phyloP scores from a whole-genome alignment of 1,140 invertebrate species.

The Diprion similis region DNA sequence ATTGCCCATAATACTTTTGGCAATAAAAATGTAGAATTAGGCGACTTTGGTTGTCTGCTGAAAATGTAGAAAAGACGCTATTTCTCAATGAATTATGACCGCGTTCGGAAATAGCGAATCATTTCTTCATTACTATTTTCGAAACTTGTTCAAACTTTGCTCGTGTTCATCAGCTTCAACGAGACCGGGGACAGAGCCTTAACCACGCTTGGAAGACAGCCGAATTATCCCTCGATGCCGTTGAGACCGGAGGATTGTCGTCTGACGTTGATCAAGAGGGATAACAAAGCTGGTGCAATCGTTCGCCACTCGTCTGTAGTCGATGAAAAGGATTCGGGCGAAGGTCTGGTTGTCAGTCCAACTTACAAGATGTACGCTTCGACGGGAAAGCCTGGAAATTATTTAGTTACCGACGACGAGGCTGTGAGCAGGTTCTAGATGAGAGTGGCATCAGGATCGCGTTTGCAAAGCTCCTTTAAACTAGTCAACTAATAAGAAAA shows the following conservation, averaged over 20 bases:
- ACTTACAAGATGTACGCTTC: constrained; percentile 57
- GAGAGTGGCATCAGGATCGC: background rate
- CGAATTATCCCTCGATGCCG: constrained; percentile 59
- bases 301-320: constrained; percentile 47
- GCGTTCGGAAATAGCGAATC: too few species aligned
- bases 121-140: background rate
- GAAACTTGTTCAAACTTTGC: background rate
- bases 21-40: too few species aligned
- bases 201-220: constrained; percentile 57
- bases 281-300: constrained; percentile 42
- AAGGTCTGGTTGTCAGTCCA: constrained; percentile 47
- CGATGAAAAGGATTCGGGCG: constrained; percentile 46
- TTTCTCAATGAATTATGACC: too few species aligned
- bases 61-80: too few species aligned
- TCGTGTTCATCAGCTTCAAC: constrained; percentile 48
- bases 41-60: too few species aligned
- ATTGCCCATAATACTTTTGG: too few species aligned
- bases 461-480: background rate
- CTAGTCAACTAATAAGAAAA: background rate
- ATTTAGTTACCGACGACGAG: constrained; percentile 56
- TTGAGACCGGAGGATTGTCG: constrained; percentile 54
- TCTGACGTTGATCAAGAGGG: constrained; percentile 50
- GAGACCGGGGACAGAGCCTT: constrained; percentile 56
- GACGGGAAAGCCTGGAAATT: constrained; percentile 50
- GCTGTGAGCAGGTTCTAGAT: constrained; percentile 57